Evolutionary conservation across 2,888 invertebrate genomes (phyloP).

Genomic region (Plagodis dolabraria): DNA sequence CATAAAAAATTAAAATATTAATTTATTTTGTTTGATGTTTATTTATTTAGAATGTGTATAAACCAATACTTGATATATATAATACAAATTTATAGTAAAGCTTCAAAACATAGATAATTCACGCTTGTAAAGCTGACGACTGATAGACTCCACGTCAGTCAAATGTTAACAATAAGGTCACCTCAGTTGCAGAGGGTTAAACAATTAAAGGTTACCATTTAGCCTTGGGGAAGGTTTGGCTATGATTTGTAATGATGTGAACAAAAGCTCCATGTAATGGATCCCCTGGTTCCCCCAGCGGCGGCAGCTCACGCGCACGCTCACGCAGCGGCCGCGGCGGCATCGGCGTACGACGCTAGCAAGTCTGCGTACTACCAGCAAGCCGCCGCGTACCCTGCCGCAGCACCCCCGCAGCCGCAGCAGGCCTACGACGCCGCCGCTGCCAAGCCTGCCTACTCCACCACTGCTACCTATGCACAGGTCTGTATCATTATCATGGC

Average conservation of each 20-base stretch:
- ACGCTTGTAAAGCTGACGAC: too few species aligned
- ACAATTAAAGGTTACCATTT: too few species aligned
- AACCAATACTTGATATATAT: too few species aligned
- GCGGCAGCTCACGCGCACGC: slow-evolving; percentile 78
- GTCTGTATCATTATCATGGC: slow-evolving; percentile 44
- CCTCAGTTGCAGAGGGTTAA: too few species aligned
- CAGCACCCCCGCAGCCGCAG: slow-evolving; percentile 85
- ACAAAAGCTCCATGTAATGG: neutral
- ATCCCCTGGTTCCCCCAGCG: slow-evolving; percentile 26
- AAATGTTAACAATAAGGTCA: too few species aligned
- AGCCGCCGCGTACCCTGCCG: slow-evolving; percentile 87
- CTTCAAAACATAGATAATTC: too few species aligned
- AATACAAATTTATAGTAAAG: too few species aligned
- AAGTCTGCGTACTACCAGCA: slow-evolving; percentile 94
- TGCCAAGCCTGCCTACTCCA: slow-evolving; percentile 89
- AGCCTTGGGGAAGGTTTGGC: neutral
- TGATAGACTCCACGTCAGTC: too few species aligned
- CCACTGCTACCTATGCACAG: slow-evolving; percentile 88
- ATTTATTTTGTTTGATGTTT: too few species aligned
- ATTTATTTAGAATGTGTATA: too few species aligned
- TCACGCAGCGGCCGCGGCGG: slow-evolving; percentile 81
- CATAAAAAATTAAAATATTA: too few species aligned
- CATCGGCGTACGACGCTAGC: slow-evolving; percentile 91
- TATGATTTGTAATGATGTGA: neutral
- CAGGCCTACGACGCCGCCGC: slow-evolving; percentile 84